phyloP scores from a whole-genome alignment of 2,113 vertebrate genomes.

The Capricornis sumatraensis region DNA sequence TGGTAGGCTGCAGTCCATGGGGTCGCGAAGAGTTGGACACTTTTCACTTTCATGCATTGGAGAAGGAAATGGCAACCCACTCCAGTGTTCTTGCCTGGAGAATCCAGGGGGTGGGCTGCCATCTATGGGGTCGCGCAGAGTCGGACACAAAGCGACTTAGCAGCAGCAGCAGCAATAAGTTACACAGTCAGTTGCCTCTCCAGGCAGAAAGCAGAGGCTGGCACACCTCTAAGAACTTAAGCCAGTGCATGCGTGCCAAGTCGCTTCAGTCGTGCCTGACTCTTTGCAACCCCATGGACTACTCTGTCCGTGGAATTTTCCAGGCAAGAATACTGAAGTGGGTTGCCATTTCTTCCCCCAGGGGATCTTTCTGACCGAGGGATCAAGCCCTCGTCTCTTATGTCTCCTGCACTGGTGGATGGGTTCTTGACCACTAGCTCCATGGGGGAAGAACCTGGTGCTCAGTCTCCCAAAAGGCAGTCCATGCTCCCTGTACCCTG shows the following conservation, averaged over 20 bases:
- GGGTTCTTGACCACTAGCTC: neutral
- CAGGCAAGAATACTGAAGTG: neutral
- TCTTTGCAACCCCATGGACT: neutral
- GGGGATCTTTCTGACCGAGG: neutral
- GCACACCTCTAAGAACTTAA: neutral
- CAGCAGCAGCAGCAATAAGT: neutral
- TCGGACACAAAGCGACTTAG: too few relatives aligned
- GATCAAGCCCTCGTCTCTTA: neutral
- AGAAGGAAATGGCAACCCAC: too few relatives aligned
- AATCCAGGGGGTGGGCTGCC: too few relatives aligned
- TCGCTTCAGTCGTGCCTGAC: neutral
- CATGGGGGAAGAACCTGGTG: neutral
- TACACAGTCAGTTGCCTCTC: neutral
- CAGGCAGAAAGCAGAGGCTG: neutral
- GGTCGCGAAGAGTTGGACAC: rapidly evolving
- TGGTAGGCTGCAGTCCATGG: too few relatives aligned
- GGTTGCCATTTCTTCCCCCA: neutral
- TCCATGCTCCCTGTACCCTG: neutral
- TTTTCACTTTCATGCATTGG: too few relatives aligned
- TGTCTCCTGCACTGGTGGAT: neutral
- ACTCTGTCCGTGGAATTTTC: neutral
- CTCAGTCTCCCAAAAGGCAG: neutral
- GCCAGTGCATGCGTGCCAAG: neutral
- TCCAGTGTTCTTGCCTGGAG: too few relatives aligned
- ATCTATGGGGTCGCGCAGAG: too few relatives aligned